Conservation (phyloP, 2,888 invertebrate species). For the Hipparchia sbordonii region DNA sequence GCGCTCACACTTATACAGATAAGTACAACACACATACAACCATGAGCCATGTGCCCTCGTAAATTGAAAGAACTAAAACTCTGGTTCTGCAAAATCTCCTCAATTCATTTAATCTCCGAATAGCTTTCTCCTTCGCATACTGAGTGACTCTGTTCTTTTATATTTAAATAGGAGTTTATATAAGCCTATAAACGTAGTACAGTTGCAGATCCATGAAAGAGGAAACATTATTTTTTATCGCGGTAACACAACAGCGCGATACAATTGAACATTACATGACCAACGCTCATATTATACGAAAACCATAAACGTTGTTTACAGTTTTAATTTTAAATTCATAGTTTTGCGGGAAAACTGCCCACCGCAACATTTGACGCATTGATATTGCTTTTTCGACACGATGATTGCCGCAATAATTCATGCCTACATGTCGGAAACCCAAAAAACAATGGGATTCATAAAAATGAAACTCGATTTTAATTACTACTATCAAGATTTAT, state of each 20-base stretch:
- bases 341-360: conserved; percentile 3
- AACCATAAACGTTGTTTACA: conserved; percentile 24
- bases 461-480: background rate
- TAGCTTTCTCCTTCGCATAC: too few relatives aligned
- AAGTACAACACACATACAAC: too few relatives aligned
- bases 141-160: too few relatives aligned
- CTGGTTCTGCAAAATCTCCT: too few relatives aligned
- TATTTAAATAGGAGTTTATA: too few relatives aligned
- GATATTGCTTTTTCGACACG: conserved; percentile 18
- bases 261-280: background rate
- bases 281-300: conserved; percentile 1
- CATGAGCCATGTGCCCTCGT: too few relatives aligned
- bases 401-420: conserved; percentile 21
- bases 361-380: conserved; percentile 23
- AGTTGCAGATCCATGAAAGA: background rate
- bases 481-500: background rate
- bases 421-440: background rate
- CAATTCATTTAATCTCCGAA: too few relatives aligned
- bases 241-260: conserved; percentile 7
- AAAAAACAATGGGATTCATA: conserved; percentile 9
- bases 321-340: conserved; percentile 22
- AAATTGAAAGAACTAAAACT: too few relatives aligned
- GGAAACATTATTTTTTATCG: conserved; percentile 2
- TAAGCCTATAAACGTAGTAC: too few relatives aligned
- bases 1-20: too few relatives aligned